Conservation (phyloP, 2,797 vertebrate species). For the Propithecus deckenii region DNA sequence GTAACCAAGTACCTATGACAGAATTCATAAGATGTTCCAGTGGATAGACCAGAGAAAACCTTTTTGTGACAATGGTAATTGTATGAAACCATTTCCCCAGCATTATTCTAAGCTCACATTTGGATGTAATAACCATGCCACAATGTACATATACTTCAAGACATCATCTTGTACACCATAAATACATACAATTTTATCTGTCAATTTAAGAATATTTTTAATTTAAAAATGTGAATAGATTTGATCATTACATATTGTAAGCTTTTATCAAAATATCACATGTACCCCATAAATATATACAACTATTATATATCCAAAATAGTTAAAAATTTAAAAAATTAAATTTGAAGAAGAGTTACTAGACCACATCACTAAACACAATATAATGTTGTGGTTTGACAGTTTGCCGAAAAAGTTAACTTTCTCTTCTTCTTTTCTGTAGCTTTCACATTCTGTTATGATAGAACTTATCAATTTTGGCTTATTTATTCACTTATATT, state of each 20-base stretch:
- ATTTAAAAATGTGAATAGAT: neutral
- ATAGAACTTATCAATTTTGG: neutral
- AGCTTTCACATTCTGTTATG: neutral
- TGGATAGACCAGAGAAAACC: neutral
- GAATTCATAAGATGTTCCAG: neutral
- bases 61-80: neutral
- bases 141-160: neutral
- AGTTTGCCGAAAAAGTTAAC: neutral
- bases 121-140: neutral
- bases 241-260: neutral
- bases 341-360: neutral
- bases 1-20: neutral
- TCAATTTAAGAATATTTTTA: neutral
- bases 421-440: neutral
- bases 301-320: neutral
- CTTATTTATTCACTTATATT: neutral
- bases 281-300: neutral
- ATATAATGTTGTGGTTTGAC: neutral
- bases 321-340: neutral
- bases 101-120: neutral
- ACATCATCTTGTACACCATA: neutral
- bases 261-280: neutral
- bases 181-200: neutral
- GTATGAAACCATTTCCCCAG: neutral
- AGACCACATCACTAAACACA: neutral